These are phyloP conservation scores for Sphaerophoria rueppellii DNA, from an alignment of 2,888 invertebrate species.

Conservation along the genomic window DNA sequence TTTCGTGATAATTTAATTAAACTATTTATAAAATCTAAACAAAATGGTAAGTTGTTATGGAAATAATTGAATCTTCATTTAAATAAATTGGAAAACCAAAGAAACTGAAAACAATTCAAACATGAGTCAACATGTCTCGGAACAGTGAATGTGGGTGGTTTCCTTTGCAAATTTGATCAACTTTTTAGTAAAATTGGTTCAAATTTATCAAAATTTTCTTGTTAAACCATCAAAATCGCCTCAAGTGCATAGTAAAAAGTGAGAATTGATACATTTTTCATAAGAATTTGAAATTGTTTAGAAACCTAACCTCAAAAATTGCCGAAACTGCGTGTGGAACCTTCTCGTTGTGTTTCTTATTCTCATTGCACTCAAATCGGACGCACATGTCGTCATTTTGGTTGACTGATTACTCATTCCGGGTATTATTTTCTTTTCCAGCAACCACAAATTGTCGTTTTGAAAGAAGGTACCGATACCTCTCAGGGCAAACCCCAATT, in stretches of 20 bases:
- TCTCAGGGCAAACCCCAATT: slow-evolving; percentile 98
- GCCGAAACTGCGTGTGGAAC: slow-evolving; percentile 51
- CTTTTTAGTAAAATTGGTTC: background rate
- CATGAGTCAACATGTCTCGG: slow-evolving; percentile 15
- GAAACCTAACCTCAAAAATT: slow-evolving; percentile 58
- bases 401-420: no score
- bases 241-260: background rate
- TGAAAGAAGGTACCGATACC: slow-evolving; percentile 98
- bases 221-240: background rate
- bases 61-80: slow-evolving; percentile 21
- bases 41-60: slow-evolving; percentile 57
- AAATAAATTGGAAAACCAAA: background rate
- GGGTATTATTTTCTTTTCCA: slow-evolving; percentile 78
- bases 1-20: slow-evolving; percentile 56
- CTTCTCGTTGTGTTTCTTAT: slow-evolving; percentile 44
- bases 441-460: slow-evolving; percentile 98
- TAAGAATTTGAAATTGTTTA: slow-evolving; percentile 41
- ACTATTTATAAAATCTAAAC: slow-evolving; percentile 22
- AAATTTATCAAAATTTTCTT: background rate
- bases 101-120: slow-evolving; percentile 32
- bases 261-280: slow-evolving; percentile 10
- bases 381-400: slow-evolving; percentile 12
- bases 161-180: background rate
- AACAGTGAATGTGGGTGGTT: slow-evolving; percentile 25
- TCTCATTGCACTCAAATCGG: slow-evolving; percentile 5